Evolutionary conservation across 1,140 invertebrate species (phyloP).

Genomic region (Chymomyza costata): DNA sequence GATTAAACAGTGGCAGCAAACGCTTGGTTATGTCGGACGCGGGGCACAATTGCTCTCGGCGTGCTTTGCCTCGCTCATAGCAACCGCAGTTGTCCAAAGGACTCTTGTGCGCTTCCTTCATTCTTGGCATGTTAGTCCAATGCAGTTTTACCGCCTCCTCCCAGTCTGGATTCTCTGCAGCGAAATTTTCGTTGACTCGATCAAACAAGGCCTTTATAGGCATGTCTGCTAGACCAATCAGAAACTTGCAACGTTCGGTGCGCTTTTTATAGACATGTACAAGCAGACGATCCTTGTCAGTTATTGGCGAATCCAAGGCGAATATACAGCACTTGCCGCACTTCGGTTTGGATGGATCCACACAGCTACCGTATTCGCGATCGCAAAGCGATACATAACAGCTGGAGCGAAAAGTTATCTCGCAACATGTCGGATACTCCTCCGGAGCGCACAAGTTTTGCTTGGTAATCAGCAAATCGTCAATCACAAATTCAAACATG

Average conservation of each 20-base stretch:
- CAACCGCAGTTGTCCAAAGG: slow-evolving; percentile 54
- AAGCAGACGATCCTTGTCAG: slow-evolving; percentile 58
- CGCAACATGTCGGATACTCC: slow-evolving; percentile 64
- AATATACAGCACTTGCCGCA: slow-evolving; percentile 70
- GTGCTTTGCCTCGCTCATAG: slow-evolving; percentile 33
- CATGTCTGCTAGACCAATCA: slow-evolving; percentile 59
- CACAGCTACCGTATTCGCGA: slow-evolving; percentile 55
- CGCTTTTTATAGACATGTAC: slow-evolving; percentile 69
- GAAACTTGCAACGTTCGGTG: slow-evolving; percentile 66
- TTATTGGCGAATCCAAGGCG: slow-evolving; percentile 53
- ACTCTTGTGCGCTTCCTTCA: slow-evolving; percentile 39
- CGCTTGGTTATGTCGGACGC: slow-evolving; percentile 60
- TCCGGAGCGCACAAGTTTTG: slow-evolving; percentile 69
- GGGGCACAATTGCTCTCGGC: slow-evolving; percentile 59
- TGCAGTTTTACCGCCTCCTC: slow-evolving; percentile 28
- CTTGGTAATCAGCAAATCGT: slow-evolving; percentile 60
- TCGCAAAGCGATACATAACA: slow-evolving; percentile 63
- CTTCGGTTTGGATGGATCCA: slow-evolving; percentile 50
- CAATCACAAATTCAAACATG: slow-evolving; percentile 71
- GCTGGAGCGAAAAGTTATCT: slow-evolving; percentile 59
- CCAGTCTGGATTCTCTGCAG: slow-evolving; percentile 58
- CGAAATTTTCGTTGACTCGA: slow-evolving; percentile 57
- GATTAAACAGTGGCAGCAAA: slow-evolving; percentile 63
- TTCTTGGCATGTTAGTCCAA: slow-evolving; percentile 32
- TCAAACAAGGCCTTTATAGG: slow-evolving; percentile 63